Percentiles rank a stretch among this genome's conserved stretches.
These are phyloP conservation scores for Auanema sp. DNA, from an alignment of 2,888 invertebrate genomes.

Conservation along the genomic window DNA sequence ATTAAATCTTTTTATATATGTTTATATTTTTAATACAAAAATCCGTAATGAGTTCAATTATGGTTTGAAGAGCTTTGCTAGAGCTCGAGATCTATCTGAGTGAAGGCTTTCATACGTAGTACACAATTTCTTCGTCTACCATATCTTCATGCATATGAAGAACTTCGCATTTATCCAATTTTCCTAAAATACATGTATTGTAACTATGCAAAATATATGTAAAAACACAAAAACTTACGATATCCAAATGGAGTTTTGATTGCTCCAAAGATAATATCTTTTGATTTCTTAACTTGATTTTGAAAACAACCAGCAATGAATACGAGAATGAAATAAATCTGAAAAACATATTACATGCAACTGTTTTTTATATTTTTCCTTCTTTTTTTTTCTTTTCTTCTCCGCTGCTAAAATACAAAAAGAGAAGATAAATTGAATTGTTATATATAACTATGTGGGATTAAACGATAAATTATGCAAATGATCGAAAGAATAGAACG, in stretches of 20 bases:
- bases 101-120: slow-evolving; percentile 14
- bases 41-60: too few relatives aligned
- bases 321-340: slow-evolving; percentile 20
- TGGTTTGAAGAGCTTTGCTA: too few relatives aligned
- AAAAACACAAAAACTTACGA: slow-evolving; percentile 2
- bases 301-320: slow-evolving; percentile 8
- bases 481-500: too few relatives aligned
- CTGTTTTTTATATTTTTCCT: neutral
- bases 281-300: neutral
- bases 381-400: too few relatives aligned
- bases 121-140: slow-evolving; percentile 18
- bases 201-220: neutral
- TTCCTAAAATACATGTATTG: slow-evolving; percentile 8
- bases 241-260: slow-evolving; percentile 14
- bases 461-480: too few relatives aligned
- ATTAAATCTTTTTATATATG: too few relatives aligned
- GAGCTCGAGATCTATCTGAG: neutral
- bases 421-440: too few relatives aligned
- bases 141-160: slow-evolving; percentile 17
- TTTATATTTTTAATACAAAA: too few relatives aligned
- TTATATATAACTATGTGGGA: too few relatives aligned
- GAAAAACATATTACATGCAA: neutral
- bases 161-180: slow-evolving; percentile 17
- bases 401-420: too few relatives aligned
- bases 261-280: slow-evolving; percentile 12